Evolutionary conservation across 2,888 invertebrate species (phyloP), one percentile per base, ranked within the genome.

Genomic region (Neocrepidodera transversa): DNA sequence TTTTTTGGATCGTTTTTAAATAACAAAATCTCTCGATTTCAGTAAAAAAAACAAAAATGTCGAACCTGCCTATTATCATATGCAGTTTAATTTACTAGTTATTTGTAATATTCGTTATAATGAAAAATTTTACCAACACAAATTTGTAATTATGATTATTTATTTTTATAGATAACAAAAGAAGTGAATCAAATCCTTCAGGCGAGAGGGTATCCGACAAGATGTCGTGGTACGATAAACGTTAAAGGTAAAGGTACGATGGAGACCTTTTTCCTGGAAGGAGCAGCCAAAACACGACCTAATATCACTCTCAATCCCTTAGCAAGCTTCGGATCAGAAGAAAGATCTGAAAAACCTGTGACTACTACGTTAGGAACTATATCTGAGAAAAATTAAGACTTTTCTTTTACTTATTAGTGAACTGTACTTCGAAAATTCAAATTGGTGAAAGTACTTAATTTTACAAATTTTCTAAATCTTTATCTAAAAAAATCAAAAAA

Each of bases 231-330:
- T 13, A 87, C 87, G 62, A 89, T 97, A 51, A 89, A 92, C 73
- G 95, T 97, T 10, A 97, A 96, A 80, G 96, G 96, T 55, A 96
- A 96, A 79, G 96, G 95, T 14, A 90, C 92, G 67, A 96, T 96
- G 95, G 86, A 93, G 64, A 96, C 95, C 0, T 95, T 90, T 80
- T 93, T 94, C 78, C 82, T 93, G 50, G 79, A 80, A 30, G 80
- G 79, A 28, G 74, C 74, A 55, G 66, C 68, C 17, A 70, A 71
- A 49, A 38, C 65, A 14, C 70, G 70, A 32, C 71, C 78, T 38
- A 79, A 80, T 55, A 76, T 80, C 28, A 80, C 73, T 40, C 69
- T 77, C 36, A 80, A 80, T 68, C 80, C 80, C 35, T 67, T 80
- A 59, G 73, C 72, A 42, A 69, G 65, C 52, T 43, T 65, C 17